Evolutionary conservation across 2,888 invertebrate species (phyloP).

Genomic region (Laspeyria flexula): DNA sequence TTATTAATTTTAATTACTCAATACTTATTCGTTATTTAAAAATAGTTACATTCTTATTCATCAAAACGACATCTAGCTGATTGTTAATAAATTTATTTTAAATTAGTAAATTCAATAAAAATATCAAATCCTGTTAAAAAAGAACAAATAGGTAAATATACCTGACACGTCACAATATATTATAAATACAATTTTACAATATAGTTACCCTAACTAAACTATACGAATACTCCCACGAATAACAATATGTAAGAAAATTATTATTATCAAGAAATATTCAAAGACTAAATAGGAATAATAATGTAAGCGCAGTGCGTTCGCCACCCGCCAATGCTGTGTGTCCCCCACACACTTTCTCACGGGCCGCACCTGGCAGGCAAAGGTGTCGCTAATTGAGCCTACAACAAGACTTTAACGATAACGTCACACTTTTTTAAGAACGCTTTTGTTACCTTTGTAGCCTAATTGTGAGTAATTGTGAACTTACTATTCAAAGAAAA

Average conservation of each 20-base stretch:
- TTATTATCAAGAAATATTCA: conserved; percentile 12
- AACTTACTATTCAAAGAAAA: too few relatives aligned
- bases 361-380: conserved; percentile 36
- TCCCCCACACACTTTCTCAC: conserved; percentile 43
- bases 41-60: too few relatives aligned
- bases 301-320: conserved; percentile 8
- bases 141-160: too few relatives aligned
- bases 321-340: conserved; percentile 45
- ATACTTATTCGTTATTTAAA: too few relatives aligned
- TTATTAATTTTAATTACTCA: too few relatives aligned
- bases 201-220: background rate
- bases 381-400: conserved; percentile 39
- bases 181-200: background rate
- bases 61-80: too few relatives aligned
- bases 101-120: too few relatives aligned
- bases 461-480: too few relatives aligned
- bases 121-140: too few relatives aligned
- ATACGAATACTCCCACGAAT: conserved; percentile 10
- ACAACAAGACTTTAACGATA: conserved; percentile 1
- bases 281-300: conserved; percentile 28
- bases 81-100: too few relatives aligned
- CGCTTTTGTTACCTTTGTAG: too few relatives aligned
- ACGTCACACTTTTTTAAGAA: conserved; percentile 32
- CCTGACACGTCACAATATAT: background rate
- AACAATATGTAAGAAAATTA: conserved; percentile 7